Evolutionary conservation across 1,140 invertebrate genomes (phyloP).

Genomic region (Pseudomyrmex dendroicus): DNA sequence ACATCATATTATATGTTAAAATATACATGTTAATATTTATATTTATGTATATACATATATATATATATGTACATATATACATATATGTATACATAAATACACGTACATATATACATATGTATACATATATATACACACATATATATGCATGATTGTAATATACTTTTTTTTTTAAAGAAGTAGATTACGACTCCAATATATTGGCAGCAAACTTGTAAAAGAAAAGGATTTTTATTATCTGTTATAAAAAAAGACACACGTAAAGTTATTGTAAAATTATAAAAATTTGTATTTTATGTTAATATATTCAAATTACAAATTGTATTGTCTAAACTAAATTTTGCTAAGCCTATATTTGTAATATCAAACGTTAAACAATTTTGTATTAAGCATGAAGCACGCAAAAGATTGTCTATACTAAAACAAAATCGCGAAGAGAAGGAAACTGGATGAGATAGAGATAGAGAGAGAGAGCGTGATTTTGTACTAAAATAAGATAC

Average conservation of each 20-base stretch:
- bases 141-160: conserved; percentile 48
- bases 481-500: conserved; percentile 3
- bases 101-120: conserved; percentile 41
- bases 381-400: conserved; percentile 1
- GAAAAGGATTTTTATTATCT: too few species aligned
- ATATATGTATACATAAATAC: conserved; percentile 17
- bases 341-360: conserved; percentile 22
- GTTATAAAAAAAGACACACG: too few species aligned
- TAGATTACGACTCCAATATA: conserved; percentile 22
- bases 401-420: not conserved
- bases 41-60: conserved; percentile 6
- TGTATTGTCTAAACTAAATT: not conserved
- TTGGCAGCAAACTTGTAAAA: conserved; percentile 21
- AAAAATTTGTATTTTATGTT: too few species aligned
- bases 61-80: not conserved
- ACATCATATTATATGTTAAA: conserved; percentile 37
- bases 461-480: too few species aligned
- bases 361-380: conserved; percentile 5
- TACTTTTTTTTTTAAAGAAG: not conserved
- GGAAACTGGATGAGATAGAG: too few species aligned
- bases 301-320: too few species aligned
- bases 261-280: too few species aligned
- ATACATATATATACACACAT: conserved; percentile 19
- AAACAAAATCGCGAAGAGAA: too few species aligned
- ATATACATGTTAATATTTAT: not conserved